phyloP scores from a whole-genome alignment of 2,888 invertebrate species.

The Salpingus planirostris region DNA sequence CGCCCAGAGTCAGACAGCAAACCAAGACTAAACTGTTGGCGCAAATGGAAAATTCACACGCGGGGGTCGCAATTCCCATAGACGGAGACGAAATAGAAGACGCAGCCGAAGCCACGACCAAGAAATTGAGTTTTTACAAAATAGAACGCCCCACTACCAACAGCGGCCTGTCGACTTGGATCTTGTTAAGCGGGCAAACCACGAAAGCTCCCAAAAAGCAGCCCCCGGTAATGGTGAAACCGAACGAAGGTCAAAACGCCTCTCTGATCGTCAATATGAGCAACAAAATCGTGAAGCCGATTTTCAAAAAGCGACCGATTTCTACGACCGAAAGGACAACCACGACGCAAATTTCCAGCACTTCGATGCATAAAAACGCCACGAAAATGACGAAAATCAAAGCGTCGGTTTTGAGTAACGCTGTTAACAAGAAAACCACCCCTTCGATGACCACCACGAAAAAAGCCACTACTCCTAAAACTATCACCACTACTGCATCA shows the following conservation, averaged over 20 bases:
- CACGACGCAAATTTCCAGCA: conserved; percentile 20
- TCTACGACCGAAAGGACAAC: conserved; percentile 22
- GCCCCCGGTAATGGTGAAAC: conserved; percentile 11
- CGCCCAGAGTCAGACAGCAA: conserved; percentile 51
- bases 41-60: conserved; percentile 47
- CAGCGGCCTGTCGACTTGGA: conserved; percentile 67
- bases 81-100: conserved; percentile 30
- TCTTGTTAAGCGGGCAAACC: conserved; percentile 52
- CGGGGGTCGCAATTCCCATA: conserved; percentile 47
- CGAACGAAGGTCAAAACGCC: conserved; percentile 18
- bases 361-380: conserved; percentile 11
- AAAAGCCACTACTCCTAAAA: conserved; percentile 14
- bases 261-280: conserved; percentile 19
- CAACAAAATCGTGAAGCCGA: conserved; percentile 27
- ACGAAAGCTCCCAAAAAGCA: conserved; percentile 25
- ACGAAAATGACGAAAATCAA: conserved; percentile 49
- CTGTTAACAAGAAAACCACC: conserved; percentile 24
- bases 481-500: conserved; percentile 7
- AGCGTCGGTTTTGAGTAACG: conserved; percentile 49
- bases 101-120: conserved; percentile 30
- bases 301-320: conserved; percentile 34
- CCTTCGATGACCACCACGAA: conserved; percentile 18
- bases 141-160: conserved; percentile 43
- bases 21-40: conserved; percentile 27
- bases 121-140: conserved; percentile 36